Conservation (phyloP, 2,888 invertebrate species). For the Prenolepis imparis region DNA sequence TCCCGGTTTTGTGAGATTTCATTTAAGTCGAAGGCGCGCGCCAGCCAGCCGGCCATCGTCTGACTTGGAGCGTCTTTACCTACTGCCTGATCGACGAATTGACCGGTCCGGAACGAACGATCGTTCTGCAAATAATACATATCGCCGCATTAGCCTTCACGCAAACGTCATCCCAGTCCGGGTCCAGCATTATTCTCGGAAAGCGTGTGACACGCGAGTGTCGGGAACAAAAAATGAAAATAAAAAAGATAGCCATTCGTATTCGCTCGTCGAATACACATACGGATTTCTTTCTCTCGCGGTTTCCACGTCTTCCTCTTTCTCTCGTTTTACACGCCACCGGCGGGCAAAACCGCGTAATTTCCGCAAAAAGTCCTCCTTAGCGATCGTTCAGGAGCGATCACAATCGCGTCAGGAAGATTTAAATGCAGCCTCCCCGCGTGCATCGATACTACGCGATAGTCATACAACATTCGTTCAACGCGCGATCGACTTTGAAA, state of each 20-base stretch:
- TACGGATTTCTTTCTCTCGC: conserved; percentile 10
- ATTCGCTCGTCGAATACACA: conserved; percentile 11
- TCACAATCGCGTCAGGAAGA: conserved; percentile 55
- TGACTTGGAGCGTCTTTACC: background rate
- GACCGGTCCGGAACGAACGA: conserved; percentile 13
- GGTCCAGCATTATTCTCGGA: background rate
- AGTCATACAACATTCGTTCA: conserved; percentile 61
- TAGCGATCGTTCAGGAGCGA: conserved; percentile 30
- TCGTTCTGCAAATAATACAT: conserved; percentile 1
- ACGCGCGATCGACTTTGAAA: conserved; percentile 70
- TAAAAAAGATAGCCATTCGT: background rate
- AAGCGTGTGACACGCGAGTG: conserved; percentile 13
- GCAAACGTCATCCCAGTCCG: too few species aligned
- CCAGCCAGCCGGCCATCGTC: background rate
- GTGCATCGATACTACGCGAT: conserved; percentile 27
- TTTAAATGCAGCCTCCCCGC: conserved; percentile 63
- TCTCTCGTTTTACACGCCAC: conserved; percentile 50
- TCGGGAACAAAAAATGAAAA: background rate
- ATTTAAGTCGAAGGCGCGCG: background rate
- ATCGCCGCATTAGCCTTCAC: conserved; percentile 21
- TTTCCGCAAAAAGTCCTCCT: conserved; percentile 59
- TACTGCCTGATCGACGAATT: background rate
- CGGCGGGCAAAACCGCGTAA: conserved; percentile 58
- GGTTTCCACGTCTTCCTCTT: background rate
- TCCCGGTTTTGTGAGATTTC: background rate